Evolutionary conservation across 2,113 vertebrate species (phyloP), one percentile per base, ranked within the genome.

Genomic region (Nestor notabilis): DNA sequence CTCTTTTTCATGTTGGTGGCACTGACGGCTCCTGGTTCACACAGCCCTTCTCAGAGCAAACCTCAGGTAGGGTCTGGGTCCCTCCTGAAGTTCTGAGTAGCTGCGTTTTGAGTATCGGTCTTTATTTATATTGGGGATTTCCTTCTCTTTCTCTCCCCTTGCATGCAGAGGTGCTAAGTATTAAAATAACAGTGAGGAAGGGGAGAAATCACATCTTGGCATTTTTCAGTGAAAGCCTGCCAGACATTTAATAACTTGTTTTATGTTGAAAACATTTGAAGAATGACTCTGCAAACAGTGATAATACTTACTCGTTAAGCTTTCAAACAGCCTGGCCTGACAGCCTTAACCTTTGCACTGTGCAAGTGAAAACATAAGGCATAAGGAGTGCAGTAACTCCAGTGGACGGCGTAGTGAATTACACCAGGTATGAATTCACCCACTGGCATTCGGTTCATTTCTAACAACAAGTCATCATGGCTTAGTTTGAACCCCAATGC

Each of bases 271-370:
- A 96, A 95, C 83, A 76, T 95, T 87, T 97, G 92, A 97, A 92
- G 89, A 96, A 95, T 92, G 96, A 82, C 86, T 94, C 94, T 92
- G 61, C 86, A 93, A 96, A 95, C 94, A 96, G 80, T 95, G 96
- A 95, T 96, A 97, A 95, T 91, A 79, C 83, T 89, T 81, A 89
- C 82, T 92, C 52, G 7, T 97, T 95, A 97, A 96, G 60, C 80
- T 95, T 96, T 95, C 96, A 92, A 93, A 87, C 80, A 95, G 89
- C 47, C 86, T 85, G 90, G 69, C 83, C 92, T 95, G 95, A 87
- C 90, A 87, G 83, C 72, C 61, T 93, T 97, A 93, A 96, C 96
- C 96, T 97, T 96, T 96, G 94, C 90, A 87, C 94, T 0, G 4
- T 56, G 56, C 94, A 95, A 96, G 89, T 96, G 92, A 87, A 97